A percentile compares a stretch with the other conserved stretches of the same genome.
These are phyloP conservation scores for Ellobium chinense DNA, from an alignment of 2,888 invertebrate genomes.

Conservation along the genomic window DNA sequence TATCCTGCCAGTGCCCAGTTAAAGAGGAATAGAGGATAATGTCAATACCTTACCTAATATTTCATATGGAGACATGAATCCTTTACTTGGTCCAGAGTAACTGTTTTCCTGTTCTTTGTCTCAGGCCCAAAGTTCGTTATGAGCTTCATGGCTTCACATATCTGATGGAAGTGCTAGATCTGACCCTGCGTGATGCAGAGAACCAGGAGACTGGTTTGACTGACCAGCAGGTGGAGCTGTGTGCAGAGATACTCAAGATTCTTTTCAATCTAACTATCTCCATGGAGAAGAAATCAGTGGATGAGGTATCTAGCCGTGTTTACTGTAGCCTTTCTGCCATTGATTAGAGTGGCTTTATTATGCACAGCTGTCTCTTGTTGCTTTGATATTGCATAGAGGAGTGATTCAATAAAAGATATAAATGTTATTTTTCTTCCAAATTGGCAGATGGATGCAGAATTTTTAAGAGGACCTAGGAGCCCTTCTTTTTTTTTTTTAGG, in stretches of 20 bases:
- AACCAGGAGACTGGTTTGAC: slow-evolving; percentile 66
- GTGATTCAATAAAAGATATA: too few species aligned
- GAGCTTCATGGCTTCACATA: slow-evolving; percentile 80
- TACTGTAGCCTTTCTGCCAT: not conserved
- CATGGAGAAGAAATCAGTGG: slow-evolving; percentile 77
- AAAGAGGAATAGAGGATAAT: too few species aligned
- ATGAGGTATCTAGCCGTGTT: slow-evolving; percentile 72
- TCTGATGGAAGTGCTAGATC: slow-evolving; percentile 80
- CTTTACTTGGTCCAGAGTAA: not conserved
- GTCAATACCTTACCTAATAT: not conserved
- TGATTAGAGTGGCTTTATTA: not conserved
- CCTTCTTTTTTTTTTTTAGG: too few species aligned
- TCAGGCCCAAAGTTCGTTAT: slow-evolving; percentile 78
- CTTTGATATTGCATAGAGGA: not conserved
- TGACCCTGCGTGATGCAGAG: slow-evolving; percentile 75
- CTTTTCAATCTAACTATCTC: slow-evolving; percentile 80
- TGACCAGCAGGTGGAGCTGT: slow-evolving; percentile 78
- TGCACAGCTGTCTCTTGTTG: not conserved
- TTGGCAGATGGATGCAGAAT: too few species aligned
- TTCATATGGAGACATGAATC: not conserved
- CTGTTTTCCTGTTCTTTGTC: slow-evolving; percentile 29
- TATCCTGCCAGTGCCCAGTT: too few species aligned
- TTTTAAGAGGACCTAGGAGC: too few species aligned
- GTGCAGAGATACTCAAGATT: slow-evolving; percentile 80
- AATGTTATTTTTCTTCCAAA: too few species aligned